phyloP scores from a whole-genome alignment of 2,797 vertebrate genomes.

The Anisognathus igniventris region DNA sequence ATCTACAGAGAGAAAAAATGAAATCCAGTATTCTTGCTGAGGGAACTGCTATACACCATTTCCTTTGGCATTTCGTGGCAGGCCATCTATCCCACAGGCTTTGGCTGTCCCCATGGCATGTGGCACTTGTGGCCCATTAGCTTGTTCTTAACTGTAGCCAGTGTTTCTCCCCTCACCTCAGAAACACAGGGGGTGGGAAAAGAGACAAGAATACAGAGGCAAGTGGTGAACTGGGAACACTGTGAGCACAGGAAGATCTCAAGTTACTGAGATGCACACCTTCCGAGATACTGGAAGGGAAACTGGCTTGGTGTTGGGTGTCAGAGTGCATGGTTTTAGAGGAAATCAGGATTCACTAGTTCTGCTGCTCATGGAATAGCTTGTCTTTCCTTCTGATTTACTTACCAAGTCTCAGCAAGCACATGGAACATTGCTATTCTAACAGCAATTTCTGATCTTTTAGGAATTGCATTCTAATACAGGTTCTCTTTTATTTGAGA shows the following conservation, averaged over 20 bases:
- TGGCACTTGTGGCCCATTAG: neutral
- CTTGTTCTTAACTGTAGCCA: neutral
- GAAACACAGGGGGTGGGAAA: neutral
- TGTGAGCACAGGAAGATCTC: neutral
- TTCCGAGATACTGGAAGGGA: neutral
- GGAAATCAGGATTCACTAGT: neutral
- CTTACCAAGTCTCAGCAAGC: neutral
- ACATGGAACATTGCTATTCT: neutral
- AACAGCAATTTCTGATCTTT: neutral
- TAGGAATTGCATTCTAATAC: neutral
- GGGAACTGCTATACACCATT: neutral
- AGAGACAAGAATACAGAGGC: neutral
- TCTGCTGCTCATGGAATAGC: neutral
- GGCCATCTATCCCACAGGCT: rapidly evolving
- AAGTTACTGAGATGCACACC: neutral
- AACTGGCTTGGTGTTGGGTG: neutral
- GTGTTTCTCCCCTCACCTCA: neutral
- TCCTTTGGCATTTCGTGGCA: rapidly evolving
- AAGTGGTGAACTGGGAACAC: neutral
- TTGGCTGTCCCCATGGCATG: rapidly evolving
- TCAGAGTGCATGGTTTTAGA: neutral
- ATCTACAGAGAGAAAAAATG: neutral
- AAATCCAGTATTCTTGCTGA: neutral
- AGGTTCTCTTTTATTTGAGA: neutral
- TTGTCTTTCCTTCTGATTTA: neutral